These are phyloP conservation scores for Lineus longissimus DNA, from an alignment of 1,140 invertebrate species.

Conservation along the genomic window DNA sequence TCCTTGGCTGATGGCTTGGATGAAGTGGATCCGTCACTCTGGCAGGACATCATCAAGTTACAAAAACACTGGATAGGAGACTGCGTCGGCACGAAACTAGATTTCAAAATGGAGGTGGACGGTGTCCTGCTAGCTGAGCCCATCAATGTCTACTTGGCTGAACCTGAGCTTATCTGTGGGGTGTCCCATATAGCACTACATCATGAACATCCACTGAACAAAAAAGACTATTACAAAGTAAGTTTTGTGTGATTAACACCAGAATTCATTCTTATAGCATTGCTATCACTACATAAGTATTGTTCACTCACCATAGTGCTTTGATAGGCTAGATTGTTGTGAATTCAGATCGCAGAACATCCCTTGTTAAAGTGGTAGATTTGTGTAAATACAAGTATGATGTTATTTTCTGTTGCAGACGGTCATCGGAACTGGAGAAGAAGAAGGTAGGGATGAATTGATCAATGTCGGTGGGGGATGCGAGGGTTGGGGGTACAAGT, in stretches of 20 bases:
- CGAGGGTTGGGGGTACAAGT: no score
- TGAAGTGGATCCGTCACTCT: constrained; percentile 57
- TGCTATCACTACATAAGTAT: no score
- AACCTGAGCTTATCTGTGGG: constrained; percentile 71
- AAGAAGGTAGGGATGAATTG: no score
- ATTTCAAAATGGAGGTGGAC: constrained; percentile 62
- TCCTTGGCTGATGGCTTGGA: constrained; percentile 67
- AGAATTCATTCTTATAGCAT: no score
- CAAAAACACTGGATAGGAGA: constrained; percentile 96
- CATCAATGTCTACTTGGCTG: constrained; percentile 69
- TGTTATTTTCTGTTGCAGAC: no score
- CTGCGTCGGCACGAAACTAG: constrained; percentile 75
- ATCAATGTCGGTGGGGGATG: no score
- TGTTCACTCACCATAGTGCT: no score
- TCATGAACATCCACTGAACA: constrained; percentile 47
- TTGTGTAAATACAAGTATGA: no score
- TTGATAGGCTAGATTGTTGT: no score
- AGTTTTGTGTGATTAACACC: not conserved
- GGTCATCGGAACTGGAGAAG: no score
- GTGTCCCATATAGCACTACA: constrained; percentile 57
- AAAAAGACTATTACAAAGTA: constrained; percentile 17
- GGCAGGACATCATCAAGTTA: constrained; percentile 80
- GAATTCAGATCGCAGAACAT: no score
- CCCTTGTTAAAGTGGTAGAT: no score
- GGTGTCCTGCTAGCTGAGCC: constrained; percentile 22